Conservation (phyloP, 2,113 vertebrate species). For the Sciurus niger region DNA sequence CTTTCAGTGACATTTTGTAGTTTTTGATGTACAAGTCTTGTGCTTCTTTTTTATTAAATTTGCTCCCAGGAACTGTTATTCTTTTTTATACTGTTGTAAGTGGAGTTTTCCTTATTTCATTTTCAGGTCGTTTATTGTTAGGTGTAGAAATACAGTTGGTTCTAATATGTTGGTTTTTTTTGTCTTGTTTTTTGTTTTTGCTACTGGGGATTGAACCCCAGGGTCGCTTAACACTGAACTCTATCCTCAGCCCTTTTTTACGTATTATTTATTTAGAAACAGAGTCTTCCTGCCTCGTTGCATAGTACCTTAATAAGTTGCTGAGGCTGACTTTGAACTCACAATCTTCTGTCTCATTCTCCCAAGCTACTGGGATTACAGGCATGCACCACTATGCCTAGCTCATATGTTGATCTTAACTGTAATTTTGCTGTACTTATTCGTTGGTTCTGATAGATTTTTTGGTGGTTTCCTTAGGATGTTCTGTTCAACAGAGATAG, state of each 20-base stretch:
- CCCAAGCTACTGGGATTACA: too few species aligned
- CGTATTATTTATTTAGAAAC: too few species aligned
- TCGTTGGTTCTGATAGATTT: background rate
- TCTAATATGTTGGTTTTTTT: background rate
- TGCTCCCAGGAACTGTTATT: background rate
- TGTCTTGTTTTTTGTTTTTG: too few species aligned
- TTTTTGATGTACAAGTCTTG: background rate
- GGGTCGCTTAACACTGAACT: too few species aligned
- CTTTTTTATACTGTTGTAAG: background rate
- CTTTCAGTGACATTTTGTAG: background rate
- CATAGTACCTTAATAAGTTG: too few species aligned
- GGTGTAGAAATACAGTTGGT: background rate
- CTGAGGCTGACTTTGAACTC: too few species aligned
- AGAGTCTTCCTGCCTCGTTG: too few species aligned
- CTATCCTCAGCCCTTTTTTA: too few species aligned
- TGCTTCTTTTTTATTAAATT: conserved; percentile 10
- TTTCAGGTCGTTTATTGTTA: background rate
- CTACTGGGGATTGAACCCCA: too few species aligned
- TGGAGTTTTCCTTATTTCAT: conserved; percentile 14
- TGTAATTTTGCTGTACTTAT: background rate
- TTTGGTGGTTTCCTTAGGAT: background rate
- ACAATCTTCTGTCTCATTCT: too few species aligned
- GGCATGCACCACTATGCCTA: too few species aligned
- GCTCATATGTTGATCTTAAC: background rate
- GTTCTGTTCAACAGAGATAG: background rate